Base-by-base conservation (phyloP, 2,113 vertebrate genomes). In the Cnemophilus loriae region DNA sequence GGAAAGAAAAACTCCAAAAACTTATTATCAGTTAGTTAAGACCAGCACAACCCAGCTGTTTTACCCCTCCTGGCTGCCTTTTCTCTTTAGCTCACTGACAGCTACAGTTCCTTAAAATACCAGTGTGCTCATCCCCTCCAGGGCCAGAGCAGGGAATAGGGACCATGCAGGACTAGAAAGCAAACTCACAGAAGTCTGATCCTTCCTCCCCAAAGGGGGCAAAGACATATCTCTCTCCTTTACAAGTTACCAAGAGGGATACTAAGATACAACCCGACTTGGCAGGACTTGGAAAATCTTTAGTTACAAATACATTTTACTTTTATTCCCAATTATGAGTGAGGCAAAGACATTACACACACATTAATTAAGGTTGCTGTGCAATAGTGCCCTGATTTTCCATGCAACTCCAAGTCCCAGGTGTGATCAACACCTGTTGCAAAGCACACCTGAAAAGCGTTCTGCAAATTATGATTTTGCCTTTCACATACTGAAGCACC, bases 91-190 rank as follows among this genome's bases (percentile, higher is more conserved):
- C 33, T 52, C 39, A 11, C 20, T 44, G 42, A 33, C 18, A 56
- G 16, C 23, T 60, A 19, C 0, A 57, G 28, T 2, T 65, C 19
- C 37, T 60, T 60, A 60, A 57, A 85, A 69, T 21, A 41, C 6
- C 28, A 46, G 17, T 0, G 3, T 32, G 42, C 28, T 76, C 61
- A 37, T 39, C 16, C 6, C 17, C 17, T n/a, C 12, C 0, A 0
- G 37, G 33, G 21, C 23, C 44, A 69, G 13, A 64, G 75, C 46
- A 47, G 16, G 30, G 73, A 80, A 28, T 2, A 30, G 17, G 57
- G 77, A 78, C 26, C 52, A 8, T 0, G 3, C 0, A 28, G 9
- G 33, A 69, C 53, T 17, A 47, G 2, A 35, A 52, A 37, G 26
- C 28, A 23, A 89, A 70, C 27, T 17, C 67, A 42, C 9, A 11